Percentiles rank a stretch among this genome's conserved stretches.
Evolutionary conservation across 2,888 invertebrate species (phyloP).

Genomic region (Emmelina monodactyla): DNA sequence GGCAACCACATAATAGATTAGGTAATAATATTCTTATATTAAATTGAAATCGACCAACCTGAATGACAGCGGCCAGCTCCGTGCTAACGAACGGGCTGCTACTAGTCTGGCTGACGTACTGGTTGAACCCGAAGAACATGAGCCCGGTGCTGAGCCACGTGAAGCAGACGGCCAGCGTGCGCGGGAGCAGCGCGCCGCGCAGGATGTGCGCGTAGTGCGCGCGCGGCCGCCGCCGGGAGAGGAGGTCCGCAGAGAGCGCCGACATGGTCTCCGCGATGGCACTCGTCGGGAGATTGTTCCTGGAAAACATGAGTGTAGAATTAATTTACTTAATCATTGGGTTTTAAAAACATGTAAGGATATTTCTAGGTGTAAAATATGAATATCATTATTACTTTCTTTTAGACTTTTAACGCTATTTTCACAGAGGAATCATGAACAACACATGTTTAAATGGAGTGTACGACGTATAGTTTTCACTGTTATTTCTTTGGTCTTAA

Average conservation of each 20-base stretch:
- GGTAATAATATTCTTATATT: too few species aligned
- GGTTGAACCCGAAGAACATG: conserved; percentile 84
- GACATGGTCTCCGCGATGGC: conserved; percentile 52
- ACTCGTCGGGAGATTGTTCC: conserved; percentile 52
- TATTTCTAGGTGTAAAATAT: too few species aligned
- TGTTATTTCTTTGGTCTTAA: not conserved
- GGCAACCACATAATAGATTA: too few species aligned
- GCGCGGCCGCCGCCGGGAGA: conserved; percentile 27
- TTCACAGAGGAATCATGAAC: too few species aligned
- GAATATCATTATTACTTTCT: too few species aligned
- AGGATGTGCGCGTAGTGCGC: conserved; percentile 70
- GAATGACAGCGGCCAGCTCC: conserved; percentile 64
- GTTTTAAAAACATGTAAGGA: too few species aligned
- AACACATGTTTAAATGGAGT: too few species aligned
- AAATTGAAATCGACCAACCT: too few species aligned
- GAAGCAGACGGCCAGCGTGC: conserved; percentile 71
- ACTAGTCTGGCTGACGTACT: conserved; percentile 80
- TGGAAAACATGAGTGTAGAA: not conserved
- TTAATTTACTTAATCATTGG: too few species aligned
- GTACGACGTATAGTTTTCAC: too few species aligned
- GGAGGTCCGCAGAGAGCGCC: conserved; percentile 29
- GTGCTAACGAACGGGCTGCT: conserved; percentile 85
- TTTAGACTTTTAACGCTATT: too few species aligned
- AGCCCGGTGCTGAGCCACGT: conserved; percentile 85
- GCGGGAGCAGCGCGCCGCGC: conserved; percentile 68